These are phyloP conservation scores for Peribatodes rhomboidaria DNA, from an alignment of 2,888 invertebrate species.

Conservation along the genomic window DNA sequence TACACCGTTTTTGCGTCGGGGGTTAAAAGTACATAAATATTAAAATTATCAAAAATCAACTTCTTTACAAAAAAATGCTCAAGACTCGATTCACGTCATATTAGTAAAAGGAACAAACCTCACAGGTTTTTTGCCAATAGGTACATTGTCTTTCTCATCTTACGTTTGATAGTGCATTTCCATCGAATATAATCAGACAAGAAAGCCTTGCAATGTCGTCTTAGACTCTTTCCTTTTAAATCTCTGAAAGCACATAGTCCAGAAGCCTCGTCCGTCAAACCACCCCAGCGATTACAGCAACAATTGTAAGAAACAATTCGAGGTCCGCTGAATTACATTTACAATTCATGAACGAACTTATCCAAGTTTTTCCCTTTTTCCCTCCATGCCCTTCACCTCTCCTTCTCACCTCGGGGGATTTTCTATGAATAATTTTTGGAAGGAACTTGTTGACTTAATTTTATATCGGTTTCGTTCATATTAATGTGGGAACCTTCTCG, in stretches of 20 bases:
- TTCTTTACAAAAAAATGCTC: too few relatives aligned
- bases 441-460: constrained; percentile 84
- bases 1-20: too few relatives aligned
- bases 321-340: constrained; percentile 79
- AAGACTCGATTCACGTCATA: too few relatives aligned
- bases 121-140: too few relatives aligned
- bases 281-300: constrained; percentile 46
- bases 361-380: constrained; percentile 58
- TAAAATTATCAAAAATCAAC: too few relatives aligned
- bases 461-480: constrained; percentile 76
- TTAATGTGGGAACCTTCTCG: constrained; percentile 50
- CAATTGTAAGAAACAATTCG: constrained; percentile 74
- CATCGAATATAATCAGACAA: not conserved
- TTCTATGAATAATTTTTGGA: constrained; percentile 84
- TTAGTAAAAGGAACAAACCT: too few relatives aligned
- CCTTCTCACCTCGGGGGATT: constrained; percentile 65
- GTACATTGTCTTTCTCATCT: too few relatives aligned
- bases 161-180: too few relatives aligned
- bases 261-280: constrained; percentile 24
- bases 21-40: too few relatives aligned
- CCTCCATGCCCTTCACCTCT: constrained; percentile 49
- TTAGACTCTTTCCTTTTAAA: not conserved
- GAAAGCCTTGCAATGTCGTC: not conserved
- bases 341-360: constrained; percentile 85
- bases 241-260: not conserved